Evolutionary conservation across 2,113 vertebrate genomes (phyloP).

Genomic region (Hypomesus transpacificus): DNA sequence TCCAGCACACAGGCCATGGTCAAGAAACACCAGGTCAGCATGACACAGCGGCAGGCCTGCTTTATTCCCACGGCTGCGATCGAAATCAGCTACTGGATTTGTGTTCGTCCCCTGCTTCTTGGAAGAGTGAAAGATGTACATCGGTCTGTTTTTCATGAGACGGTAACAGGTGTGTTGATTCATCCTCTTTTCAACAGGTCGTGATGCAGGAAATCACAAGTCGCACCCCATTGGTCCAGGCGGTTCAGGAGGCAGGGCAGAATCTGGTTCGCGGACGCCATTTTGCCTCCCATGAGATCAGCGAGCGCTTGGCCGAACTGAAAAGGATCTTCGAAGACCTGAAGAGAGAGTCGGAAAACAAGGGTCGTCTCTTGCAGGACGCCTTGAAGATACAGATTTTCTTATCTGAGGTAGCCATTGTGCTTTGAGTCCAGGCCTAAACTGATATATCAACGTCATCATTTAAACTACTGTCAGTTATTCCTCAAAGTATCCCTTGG

Average conservation of each 20-base stretch:
- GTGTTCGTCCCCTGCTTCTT: not conserved
- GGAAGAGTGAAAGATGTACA: no score
- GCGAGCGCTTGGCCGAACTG: constrained; percentile 71
- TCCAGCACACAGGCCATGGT: constrained; percentile 69
- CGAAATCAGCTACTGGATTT: not conserved
- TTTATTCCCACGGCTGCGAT: no score
- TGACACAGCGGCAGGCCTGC: not conserved
- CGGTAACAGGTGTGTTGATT: not conserved
- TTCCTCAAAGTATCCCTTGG: no score
- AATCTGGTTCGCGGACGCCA: constrained; percentile 77
- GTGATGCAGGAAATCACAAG: constrained; percentile 78
- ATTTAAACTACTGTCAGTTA: no score
- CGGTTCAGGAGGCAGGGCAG: constrained; percentile 77
- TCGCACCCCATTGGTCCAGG: constrained; percentile 71
- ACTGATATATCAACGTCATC: no score
- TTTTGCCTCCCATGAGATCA: constrained; percentile 73
- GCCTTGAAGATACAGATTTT: constrained; percentile 77
- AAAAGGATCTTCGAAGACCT: constrained; percentile 69
- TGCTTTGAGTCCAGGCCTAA: no score
- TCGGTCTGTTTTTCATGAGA: no score
- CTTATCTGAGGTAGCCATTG: constrained; percentile 74
- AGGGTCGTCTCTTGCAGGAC: constrained; percentile 68
- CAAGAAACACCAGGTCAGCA: constrained; percentile 81
- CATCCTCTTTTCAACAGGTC: constrained; percentile 60
- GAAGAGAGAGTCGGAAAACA: constrained; percentile 63